A percentile compares a stretch with the other conserved stretches of the same genome.
Conservation (phyloP, 35 echinoderm and acorn worm species). For the Nesometra sesokonis region DNA sequence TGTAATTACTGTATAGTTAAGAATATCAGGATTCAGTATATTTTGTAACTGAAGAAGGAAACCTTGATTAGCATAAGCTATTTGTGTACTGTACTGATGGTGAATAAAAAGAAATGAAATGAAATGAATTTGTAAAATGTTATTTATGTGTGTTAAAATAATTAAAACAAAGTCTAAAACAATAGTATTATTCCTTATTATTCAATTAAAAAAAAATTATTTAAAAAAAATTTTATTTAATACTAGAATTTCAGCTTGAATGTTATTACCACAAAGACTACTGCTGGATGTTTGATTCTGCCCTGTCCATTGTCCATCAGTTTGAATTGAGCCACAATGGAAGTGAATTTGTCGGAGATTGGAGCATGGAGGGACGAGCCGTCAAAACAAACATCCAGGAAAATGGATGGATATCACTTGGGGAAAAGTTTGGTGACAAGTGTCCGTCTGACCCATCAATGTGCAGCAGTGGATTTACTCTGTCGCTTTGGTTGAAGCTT, state of each 20-base stretch:
- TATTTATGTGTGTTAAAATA: too few relatives aligned
- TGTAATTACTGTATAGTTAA: too few relatives aligned
- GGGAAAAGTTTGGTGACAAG: background rate
- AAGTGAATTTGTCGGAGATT: background rate
- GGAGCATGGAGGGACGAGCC: slow-evolving; percentile 7
- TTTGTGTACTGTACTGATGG: too few relatives aligned
- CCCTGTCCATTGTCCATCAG: background rate
- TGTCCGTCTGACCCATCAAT: slow-evolving; percentile 39
- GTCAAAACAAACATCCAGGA: slow-evolving; percentile 23
- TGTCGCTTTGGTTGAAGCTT: slow-evolving; percentile 56
- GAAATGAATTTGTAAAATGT: too few relatives aligned
- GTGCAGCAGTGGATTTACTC: slow-evolving; percentile 51
- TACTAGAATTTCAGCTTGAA: slow-evolving; percentile 26
- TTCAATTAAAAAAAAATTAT: too few relatives aligned
- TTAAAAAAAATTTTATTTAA: too few relatives aligned
- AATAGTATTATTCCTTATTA: too few relatives aligned
- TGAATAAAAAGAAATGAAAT: too few relatives aligned
- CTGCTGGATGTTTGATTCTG: slow-evolving; percentile 48
- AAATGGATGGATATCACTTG: slow-evolving; percentile 8
- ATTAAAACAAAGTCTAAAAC: too few relatives aligned
- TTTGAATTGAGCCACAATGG: slow-evolving; percentile 4
- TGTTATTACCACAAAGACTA: slow-evolving; percentile 19
- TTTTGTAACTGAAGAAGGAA: too few relatives aligned
- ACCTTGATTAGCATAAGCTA: too few relatives aligned
- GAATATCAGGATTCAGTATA: too few relatives aligned